phyloP scores from a whole-genome alignment of 1,140 invertebrate species.

The Holcopasites calliopsidis region DNA sequence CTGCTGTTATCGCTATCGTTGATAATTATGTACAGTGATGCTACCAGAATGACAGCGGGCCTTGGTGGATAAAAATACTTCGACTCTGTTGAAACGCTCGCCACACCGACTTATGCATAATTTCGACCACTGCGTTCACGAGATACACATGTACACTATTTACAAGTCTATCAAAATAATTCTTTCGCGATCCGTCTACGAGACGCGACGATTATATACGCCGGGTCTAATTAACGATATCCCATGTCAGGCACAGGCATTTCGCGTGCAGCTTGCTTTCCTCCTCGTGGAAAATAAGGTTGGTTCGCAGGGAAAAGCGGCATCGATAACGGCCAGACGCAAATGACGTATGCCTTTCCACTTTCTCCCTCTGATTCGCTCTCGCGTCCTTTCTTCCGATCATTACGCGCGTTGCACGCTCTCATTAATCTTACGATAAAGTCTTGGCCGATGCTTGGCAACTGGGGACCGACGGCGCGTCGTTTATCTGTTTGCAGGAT shows the following conservation, averaged over 20 bases:
- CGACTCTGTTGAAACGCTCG: background rate
- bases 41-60: background rate
- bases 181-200: background rate
- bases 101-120: background rate
- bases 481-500: slow-evolving; percentile 35
- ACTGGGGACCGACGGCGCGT: slow-evolving; percentile 54
- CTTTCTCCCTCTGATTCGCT: background rate
- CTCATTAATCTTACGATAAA: slow-evolving; percentile 56
- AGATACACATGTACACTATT: too few relatives aligned
- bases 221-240: background rate
- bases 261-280: background rate
- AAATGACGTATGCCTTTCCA: slow-evolving; percentile 37
- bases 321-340: slow-evolving; percentile 33
- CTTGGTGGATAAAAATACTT: slow-evolving; percentile 21
- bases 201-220: background rate
- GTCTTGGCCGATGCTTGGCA: slow-evolving; percentile 44
- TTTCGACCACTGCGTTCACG: too few relatives aligned
- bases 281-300: slow-evolving; percentile 1
- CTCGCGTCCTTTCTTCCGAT: background rate
- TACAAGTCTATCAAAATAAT: slow-evolving; percentile 41
- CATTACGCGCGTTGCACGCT: slow-evolving; percentile 28
- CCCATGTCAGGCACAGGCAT: background rate
- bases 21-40: slow-evolving; percentile 6
- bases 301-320: background rate
- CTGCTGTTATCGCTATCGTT: slow-evolving; percentile 3